Evolutionary conservation across 1,140 invertebrate species (phyloP), one percentile per base, ranked within the genome.

Genomic region (Papilio polyxenes): DNA sequence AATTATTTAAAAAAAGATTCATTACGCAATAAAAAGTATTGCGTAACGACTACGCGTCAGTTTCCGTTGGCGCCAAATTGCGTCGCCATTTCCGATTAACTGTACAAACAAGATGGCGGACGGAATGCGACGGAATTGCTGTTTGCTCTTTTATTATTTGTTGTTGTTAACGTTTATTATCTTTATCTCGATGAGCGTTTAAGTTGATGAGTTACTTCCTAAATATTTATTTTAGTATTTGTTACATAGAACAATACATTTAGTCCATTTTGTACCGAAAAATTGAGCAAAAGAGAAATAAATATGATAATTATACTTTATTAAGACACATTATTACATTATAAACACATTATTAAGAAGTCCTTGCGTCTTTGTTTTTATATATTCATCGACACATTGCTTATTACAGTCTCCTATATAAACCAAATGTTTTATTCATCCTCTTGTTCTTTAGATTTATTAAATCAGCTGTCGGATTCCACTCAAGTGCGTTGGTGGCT

Each of bases 1-100:
- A 62, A 62, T 40, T 62, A 79, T 77, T 77, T 72, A 8, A 81
- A 65, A 49, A 75, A 80, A 81, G 75, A 83, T 77, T 81, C 78
- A 83, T 82, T 65, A 51, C 69, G 51, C 75, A 84, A 82, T 84
- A 77, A 84, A 84, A 78, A 53, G 15, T 69, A 62, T 84, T 76
- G 31, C 56, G 44, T 75, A 84, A 84, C 82, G 69, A 77, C 82
- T 78, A 44, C 72, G 81, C 23, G 23, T 31, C 23, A 31, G 23
- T 83, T 84, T 86, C 85, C 85, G 83, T 82, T 78, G 81, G 81
- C 81, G 81, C 83, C 83, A 82, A 81, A 84, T 20, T 37, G 81
- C 79, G 65, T 56, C 23, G 77, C 37, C 53, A 44, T 80, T 81
- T 84, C 83, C 83, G 78, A 20, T 74, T 80, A 74, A 80, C 81